Evolutionary conservation across 2,797 vertebrate species (phyloP), one percentile per base, ranked within the genome.

Genomic region (Echiichthys vipera): DNA sequence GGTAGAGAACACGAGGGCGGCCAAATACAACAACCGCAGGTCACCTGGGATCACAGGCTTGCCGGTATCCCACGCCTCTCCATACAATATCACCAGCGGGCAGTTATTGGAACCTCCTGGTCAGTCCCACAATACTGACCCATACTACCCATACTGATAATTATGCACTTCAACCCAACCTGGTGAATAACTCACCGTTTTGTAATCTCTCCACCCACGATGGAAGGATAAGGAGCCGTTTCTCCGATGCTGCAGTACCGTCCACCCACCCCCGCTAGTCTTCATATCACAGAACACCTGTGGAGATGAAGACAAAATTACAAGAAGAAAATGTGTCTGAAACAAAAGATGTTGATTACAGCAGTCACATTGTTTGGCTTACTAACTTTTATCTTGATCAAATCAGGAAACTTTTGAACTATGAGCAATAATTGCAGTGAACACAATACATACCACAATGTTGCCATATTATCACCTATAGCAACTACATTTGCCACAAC

Each of bases 221-320:
- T 96, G 91, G 68, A 96, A 96, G 80, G 95, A 91, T 4, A 95
- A 65, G 0, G 94, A 95, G 46, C 96, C 95, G 1, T 96, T 93
- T 25, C 78, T 83, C 3, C 95, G 92, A 82, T 93, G 94, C 84
- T 96, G 96, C 78, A 96, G 86, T 54, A 96, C 89, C 0, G 95
- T 96, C 96, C 96, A 96, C 1, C 96, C 96, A 0, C 96, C 96
- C 5, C 95, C 95, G 42, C 83, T 88, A 13, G 94, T 96, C 84
- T 92, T 92, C 96, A 96, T 96, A 54, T 96, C 95, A 77, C 96
- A 96, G 65, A 94, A 93, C 20, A 94, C 95, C 96, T 96, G 88
- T 9, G 20, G 12, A 68, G 67, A 70, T 5, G 20, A 54, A 65
- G 7, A n/a, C n/a, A n/a, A n/a, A n/a, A n/a, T n/a, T n/a, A n/a